A percentile compares a stretch with the other conserved stretches of the same genome.
Conservation (phyloP, 2,113 vertebrate genomes). For the Eleginops maclovinus region DNA sequence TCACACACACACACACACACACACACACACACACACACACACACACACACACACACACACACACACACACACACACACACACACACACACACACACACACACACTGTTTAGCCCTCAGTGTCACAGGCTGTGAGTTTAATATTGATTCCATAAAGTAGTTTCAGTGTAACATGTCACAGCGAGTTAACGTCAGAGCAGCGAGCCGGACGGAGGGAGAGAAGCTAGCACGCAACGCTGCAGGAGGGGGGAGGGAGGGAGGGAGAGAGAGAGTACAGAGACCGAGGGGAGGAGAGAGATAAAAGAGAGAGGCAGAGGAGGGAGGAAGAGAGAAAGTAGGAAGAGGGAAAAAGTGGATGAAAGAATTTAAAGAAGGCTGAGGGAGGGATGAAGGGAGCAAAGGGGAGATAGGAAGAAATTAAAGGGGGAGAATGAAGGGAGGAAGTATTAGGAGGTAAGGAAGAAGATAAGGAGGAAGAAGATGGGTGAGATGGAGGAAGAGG, state of each 20-base stretch:
- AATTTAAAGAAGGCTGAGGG: not conserved
- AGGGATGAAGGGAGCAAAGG: conserved; percentile 77
- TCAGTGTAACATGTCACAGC: conserved; percentile 98
- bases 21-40: conserved; percentile 29
- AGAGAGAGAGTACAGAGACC: not conserved
- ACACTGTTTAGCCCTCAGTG: conserved; percentile 91
- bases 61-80: conserved; percentile 22
- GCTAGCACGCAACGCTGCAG: conserved; percentile 95
- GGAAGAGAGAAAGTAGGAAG: conserved; percentile 64
- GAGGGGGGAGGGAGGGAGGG: conserved; percentile 45
- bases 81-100: conserved; percentile 30
- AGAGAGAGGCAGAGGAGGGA: conserved; percentile 54
- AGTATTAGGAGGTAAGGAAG: conserved; percentile 62
- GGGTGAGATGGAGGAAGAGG: too few species aligned
- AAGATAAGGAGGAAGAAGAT: too few species aligned
- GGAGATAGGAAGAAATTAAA: rapidly evolving
- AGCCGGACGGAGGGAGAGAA: conserved; percentile 87
- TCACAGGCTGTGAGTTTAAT: conserved; percentile 98
- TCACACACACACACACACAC: conserved; percentile 15
- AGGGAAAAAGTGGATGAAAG: not conserved
- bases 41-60: conserved; percentile 34
- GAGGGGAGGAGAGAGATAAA: not conserved
- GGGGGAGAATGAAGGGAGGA: conserved; percentile 11
- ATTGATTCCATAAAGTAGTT: conserved; percentile 99
- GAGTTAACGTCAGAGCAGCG: conserved; percentile 89